Base-by-base conservation (phyloP, 2,797 vertebrate species). In the Ataeniobius toweri region DNA sequence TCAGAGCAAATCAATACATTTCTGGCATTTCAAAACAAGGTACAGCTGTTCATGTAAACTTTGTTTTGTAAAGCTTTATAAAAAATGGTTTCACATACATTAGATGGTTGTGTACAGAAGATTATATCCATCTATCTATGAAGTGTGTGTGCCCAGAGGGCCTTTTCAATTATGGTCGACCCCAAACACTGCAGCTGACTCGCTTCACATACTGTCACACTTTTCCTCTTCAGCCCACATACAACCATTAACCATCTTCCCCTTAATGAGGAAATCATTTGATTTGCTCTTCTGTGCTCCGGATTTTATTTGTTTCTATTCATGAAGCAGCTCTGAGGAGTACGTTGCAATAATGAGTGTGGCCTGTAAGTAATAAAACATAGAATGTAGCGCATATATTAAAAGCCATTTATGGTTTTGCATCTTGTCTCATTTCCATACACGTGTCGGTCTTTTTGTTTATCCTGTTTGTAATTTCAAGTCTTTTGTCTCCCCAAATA, bases 331-430 rank as follows among this genome's bases (percentile, higher is more conserved):
- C 85, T 88, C 79, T 63, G 81, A 14, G 73, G 24, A 77, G 83
- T 81, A 77, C 86, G 85, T 85, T 80, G 53, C 81, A 87, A 85
- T 92, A 94, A 94, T 89, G 89, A 93, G 83, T 75, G 76, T 14
- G 69, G 86, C 88, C 89, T 88, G 88, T 94, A 94, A 93, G 94
- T 94, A 93, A 95, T 94, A 89, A 94, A 94, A 94, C 91, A 93
- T 91, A 91, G 88, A 88, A 91, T 91, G 89, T 85, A 65, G 83
- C 28, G 84, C 93, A 90, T 95, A 91, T 93, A 94, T 95, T 92
- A 95, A 90, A 86, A 93, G 76, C 75, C 85, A 92, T 94, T 94
- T 94, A 89, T 83, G 78, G 82, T 82, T 81, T 90, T 73, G 6
- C 82, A 89, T 86, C 82, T 81, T 26, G 79, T 86, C 85, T 88